Conservation (phyloP, 1,140 invertebrate genomes). For the Pogonomyrmex barbatus region DNA sequence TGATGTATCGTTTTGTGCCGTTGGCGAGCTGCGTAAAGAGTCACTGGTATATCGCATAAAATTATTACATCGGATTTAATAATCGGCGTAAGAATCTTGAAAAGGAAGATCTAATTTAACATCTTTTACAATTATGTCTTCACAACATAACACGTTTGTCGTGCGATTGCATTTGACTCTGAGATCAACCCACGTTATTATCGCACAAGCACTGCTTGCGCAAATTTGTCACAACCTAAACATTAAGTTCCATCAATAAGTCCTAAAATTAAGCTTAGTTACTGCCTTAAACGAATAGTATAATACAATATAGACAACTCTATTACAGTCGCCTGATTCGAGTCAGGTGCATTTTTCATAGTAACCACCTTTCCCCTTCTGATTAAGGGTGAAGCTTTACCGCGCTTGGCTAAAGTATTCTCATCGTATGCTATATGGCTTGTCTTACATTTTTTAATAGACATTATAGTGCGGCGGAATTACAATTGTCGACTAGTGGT, state of each 20-base stretch:
- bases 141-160: slow-evolving; percentile 61
- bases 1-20: slow-evolving; percentile 60
- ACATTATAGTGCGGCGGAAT: slow-evolving; percentile 89
- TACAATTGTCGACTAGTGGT: slow-evolving; percentile 91
- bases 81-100: slow-evolving; percentile 34
- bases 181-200: slow-evolving; percentile 59
- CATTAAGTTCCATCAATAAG: slow-evolving; percentile 69
- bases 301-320: slow-evolving; percentile 77
- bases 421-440: slow-evolving; percentile 46
- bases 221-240: slow-evolving; percentile 71
- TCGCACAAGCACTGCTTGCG: slow-evolving; percentile 68
- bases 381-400: slow-evolving; percentile 57
- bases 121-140: slow-evolving; percentile 7
- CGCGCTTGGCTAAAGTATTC: slow-evolving; percentile 65
- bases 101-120: slow-evolving; percentile 59
- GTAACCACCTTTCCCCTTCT: slow-evolving; percentile 52
- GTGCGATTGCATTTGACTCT: slow-evolving; percentile 52
- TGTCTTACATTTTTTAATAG: slow-evolving; percentile 68
- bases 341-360: slow-evolving; percentile 71
- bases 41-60: slow-evolving; percentile 65
- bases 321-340: slow-evolving; percentile 64
- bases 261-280: slow-evolving; percentile 73
- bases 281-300: slow-evolving; percentile 74
- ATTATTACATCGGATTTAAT: slow-evolving; percentile 39
- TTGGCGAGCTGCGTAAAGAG: slow-evolving; percentile 67